These are phyloP conservation scores for mouse (Mus musculus) DNA, from an alignment of 2,113 vertebrate genomes.

Conservation along the genomic window GRCm39 chr12:83064001-83064500, in stretches of 20 bases:
- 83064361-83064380: background rate
- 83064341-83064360: background rate
- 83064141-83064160: background rate
- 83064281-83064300: rapidly evolving
- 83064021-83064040: background rate
- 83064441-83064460: background rate
- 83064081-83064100: background rate
- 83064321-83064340: background rate
- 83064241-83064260: background rate
- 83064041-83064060: background rate
- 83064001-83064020: background rate
- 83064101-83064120: background rate
- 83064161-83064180: background rate
- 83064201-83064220: background rate
- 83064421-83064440: too few relatives aligned
- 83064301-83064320: background rate
- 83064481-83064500: background rate
- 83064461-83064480: background rate
- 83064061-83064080: background rate
- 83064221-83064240: background rate
- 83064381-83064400: background rate
- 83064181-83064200: background rate
- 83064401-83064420: background rate
- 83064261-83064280: background rate
- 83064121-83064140: background rate